Evolutionary conservation across 2,113 vertebrate genomes (phyloP).

Genomic region (Bagarius yarrelli): DNA sequence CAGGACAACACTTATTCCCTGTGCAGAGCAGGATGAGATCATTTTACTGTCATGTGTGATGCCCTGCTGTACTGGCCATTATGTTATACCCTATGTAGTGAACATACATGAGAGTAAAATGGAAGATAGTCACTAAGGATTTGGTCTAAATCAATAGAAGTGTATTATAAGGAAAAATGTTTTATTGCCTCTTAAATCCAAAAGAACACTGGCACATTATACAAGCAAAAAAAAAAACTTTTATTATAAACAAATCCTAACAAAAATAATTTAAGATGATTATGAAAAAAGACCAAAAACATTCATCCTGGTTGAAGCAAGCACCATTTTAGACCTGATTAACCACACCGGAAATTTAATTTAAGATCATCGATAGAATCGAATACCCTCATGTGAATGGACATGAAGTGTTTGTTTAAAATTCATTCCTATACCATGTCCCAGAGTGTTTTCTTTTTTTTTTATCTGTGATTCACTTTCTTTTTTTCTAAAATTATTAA

Average conservation of each 20-base stretch:
- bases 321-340: not conserved
- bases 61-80: not conserved
- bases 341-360: not conserved
- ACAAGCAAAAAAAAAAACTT: not conserved
- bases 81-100: not conserved
- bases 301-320: not conserved
- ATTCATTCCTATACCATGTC: not conserved
- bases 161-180: not conserved
- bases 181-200: not conserved
- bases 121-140: not conserved
- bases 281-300: not conserved
- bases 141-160: not conserved
- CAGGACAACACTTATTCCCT: not conserved
- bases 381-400: too few relatives aligned
- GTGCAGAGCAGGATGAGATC: not conserved
- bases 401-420: not conserved
- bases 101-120: not conserved
- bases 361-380: not conserved
- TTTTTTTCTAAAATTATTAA: not conserved
- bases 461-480: not conserved
- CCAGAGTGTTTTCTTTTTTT: not conserved
- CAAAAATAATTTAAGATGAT: too few relatives aligned
- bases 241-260: not conserved
- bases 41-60: not conserved
- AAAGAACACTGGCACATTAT: not conserved